phyloP scores from a whole-genome alignment of 2,888 invertebrate species.

The Lepidochrysops patricia region DNA sequence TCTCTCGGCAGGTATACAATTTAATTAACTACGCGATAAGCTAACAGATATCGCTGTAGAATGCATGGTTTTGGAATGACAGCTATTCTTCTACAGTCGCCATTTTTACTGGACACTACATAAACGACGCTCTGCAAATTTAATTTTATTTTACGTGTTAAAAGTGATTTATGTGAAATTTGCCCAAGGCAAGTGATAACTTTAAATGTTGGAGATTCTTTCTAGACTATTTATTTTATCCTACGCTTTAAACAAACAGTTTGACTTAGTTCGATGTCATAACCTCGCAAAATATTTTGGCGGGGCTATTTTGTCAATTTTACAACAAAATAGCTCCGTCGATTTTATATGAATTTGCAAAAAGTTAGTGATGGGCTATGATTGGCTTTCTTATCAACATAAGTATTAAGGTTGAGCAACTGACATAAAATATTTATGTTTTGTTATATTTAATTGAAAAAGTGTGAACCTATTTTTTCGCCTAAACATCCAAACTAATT shows the following conservation, averaged over 20 bases:
- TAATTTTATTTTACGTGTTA: background rate
- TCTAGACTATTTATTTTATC: background rate
- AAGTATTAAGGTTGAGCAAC: no score
- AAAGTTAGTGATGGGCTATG: no score
- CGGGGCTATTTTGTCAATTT: background rate
- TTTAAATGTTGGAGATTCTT: background rate
- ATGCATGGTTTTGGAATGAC: background rate
- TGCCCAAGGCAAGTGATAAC: background rate
- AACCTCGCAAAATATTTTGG: background rate
- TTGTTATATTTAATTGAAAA: no score
- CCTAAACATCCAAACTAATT: no score
- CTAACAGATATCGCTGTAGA: background rate
- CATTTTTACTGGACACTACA: background rate
- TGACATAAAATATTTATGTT: no score
- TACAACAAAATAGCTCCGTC: background rate
- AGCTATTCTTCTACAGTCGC: background rate
- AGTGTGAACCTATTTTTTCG: no score
- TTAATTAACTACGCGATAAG: background rate
- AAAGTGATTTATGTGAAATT: background rate
- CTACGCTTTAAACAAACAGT: background rate
- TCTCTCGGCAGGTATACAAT: background rate
- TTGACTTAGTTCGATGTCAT: background rate
- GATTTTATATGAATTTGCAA: no score
- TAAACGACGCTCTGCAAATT: background rate
- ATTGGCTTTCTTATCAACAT: no score